phyloP scores from a whole-genome alignment of 35 echinoderm and acorn worm species.

The Ophioderma brevispina region DNA sequence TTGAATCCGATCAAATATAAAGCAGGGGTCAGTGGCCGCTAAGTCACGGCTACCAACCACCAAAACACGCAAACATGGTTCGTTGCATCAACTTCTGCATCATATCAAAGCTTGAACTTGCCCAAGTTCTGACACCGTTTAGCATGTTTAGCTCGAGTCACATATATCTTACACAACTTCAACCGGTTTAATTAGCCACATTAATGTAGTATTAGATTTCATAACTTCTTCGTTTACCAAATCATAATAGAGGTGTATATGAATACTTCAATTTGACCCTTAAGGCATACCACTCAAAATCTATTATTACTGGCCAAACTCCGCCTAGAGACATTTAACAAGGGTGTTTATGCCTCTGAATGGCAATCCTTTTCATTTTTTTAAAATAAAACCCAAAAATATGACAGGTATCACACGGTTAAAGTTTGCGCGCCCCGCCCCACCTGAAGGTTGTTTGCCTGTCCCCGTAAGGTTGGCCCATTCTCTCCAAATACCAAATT shows the following conservation, averaged over 20 bases:
- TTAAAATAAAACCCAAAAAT: neutral
- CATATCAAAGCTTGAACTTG: neutral
- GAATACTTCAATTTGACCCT: neutral
- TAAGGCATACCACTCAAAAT: neutral
- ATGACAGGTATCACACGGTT: neutral
- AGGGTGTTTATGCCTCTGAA: neutral
- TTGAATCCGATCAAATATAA: too few species aligned
- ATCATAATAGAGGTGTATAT: neutral
- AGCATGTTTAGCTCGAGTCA: neutral
- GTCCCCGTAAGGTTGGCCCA: neutral
- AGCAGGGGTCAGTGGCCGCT: neutral
- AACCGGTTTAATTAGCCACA: neutral
- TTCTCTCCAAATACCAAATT: neutral
- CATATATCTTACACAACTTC: neutral
- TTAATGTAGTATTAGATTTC: conserved; percentile 7
- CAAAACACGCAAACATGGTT: neutral
- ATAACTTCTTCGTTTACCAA: neutral
- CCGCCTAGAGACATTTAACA: neutral
- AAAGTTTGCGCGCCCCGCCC: neutral
- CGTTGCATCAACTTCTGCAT: neutral
- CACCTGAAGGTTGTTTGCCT: neutral
- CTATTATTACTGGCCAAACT: neutral
- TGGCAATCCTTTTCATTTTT: neutral
- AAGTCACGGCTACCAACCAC: neutral
- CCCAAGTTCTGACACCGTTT: neutral